Percentiles rank a stretch among this genome's conserved stretches.
phyloP scores from a whole-genome alignment of 2,888 invertebrate genomes.

The Zaprionus bogoriensis region DNA sequence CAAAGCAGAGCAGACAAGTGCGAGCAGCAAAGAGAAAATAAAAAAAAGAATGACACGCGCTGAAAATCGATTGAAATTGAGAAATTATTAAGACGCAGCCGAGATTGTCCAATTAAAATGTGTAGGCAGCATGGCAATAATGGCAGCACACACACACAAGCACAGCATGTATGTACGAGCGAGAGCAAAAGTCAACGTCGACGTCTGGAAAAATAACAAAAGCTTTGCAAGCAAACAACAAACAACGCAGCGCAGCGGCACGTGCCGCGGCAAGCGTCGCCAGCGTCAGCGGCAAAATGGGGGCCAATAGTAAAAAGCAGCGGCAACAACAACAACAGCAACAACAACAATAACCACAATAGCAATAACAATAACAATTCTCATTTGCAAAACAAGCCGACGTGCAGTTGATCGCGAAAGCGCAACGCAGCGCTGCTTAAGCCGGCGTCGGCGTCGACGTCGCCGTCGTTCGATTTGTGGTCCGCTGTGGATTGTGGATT shows the following conservation, averaged over 20 bases:
- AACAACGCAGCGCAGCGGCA: slow-evolving; percentile 44
- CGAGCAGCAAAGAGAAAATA: slow-evolving; percentile 24
- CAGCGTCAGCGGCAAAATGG: slow-evolving; percentile 50
- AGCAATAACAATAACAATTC: slow-evolving; percentile 20
- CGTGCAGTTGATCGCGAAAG: slow-evolving; percentile 74
- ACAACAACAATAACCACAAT: slow-evolving; percentile 11
- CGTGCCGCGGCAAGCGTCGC: slow-evolving; percentile 66
- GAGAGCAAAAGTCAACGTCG: slow-evolving; percentile 51
- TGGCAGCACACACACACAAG: slow-evolving; percentile 18
- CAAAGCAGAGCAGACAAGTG: slow-evolving; percentile 18
- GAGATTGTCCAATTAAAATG: slow-evolving; percentile 41
- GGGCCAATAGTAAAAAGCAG: slow-evolving; percentile 52
- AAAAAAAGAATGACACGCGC: slow-evolving; percentile 42
- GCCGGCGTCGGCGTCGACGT: background rate
- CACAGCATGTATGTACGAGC: too few relatives aligned
- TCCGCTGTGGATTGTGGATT: slow-evolving; percentile 12
- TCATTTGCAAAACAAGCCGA: slow-evolving; percentile 57
- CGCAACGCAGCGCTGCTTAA: slow-evolving; percentile 26
- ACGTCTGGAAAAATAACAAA: slow-evolving; percentile 42
- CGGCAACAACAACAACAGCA: slow-evolving; percentile 19
- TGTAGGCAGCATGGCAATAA: slow-evolving; percentile 33
- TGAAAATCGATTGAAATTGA: slow-evolving; percentile 33
- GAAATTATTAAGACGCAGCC: slow-evolving; percentile 15
- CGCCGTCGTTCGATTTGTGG: slow-evolving; percentile 35
- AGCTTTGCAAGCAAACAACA: slow-evolving; percentile 1